Evolutionary conservation across 1,140 invertebrate species (phyloP), one percentile per base, ranked within the genome.

Genomic region (Drosophila lacteicornis): DNA sequence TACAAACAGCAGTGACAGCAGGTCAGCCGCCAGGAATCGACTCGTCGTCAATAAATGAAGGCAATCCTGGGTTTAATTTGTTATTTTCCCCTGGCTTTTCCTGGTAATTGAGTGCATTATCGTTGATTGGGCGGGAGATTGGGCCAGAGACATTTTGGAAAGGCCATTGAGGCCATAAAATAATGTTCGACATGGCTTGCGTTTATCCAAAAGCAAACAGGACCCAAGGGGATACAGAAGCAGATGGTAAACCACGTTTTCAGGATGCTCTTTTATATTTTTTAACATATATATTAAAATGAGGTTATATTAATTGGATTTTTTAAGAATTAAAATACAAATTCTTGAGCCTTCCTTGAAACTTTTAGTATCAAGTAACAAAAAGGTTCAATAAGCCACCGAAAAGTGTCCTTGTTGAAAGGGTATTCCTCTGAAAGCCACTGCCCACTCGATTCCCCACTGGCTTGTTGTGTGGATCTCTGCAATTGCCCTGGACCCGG

Each of bases 41-140:
- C 49, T 8, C 33, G 36, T 12, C 47, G 69, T 25, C 69, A 73
- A 73, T 73, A 73, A 59, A 38, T 59, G 69, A 22, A 22, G 17
- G 45, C 45, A 50, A 47, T 70, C 30, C 51, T 58, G 69, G 6
- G 50, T 59, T 73, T 73, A 73, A 73, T 73, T 58, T 50, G 22
- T 60, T 73, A 50, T 73, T 45, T 73, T 8, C 30, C 8, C 17
- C n/a, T 45, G 33, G 49, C 71, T 5, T 67, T 25, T 65, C 75
- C 22, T 68, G 66, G 77, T 91, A 91, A 91, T 91, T 91, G 81
- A 91, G 82, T 91, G 81, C 86, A 86, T 86, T 86, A 86, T 80
- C 82, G 69, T 68, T 84, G 83, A 87, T 87, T 87, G 80, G 61
- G 55, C 51, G 55, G 84, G 40, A 68, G 66, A 68, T 81, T 68